Evolutionary conservation across 2,888 invertebrate genomes (phyloP).

Genomic region (Aphidius colemani): DNA sequence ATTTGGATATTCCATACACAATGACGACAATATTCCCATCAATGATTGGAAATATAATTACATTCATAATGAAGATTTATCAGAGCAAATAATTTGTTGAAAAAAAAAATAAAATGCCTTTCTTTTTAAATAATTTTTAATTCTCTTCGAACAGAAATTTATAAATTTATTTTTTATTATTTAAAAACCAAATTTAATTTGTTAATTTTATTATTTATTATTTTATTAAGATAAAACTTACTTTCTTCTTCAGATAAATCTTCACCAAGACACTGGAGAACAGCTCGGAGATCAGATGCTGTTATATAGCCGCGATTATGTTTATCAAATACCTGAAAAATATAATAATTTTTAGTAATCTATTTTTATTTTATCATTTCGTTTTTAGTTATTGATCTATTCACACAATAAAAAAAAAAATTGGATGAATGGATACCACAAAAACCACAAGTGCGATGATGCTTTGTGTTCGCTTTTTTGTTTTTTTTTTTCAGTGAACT

Average conservation of each 20-base stretch:
- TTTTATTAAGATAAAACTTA: slow-evolving; percentile 60
- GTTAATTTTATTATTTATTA: too few relatives aligned
- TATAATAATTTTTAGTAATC: background rate
- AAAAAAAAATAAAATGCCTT: background rate
- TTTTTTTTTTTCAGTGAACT: too few relatives aligned
- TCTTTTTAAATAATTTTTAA: too few relatives aligned
- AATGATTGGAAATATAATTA: too few relatives aligned
- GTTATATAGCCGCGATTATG: slow-evolving; percentile 92
- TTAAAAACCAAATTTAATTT: background rate
- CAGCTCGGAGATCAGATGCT: slow-evolving; percentile 84
- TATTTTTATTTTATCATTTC: too few relatives aligned
- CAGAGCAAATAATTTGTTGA: background rate
- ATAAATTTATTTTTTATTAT: background rate
- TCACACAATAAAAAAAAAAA: background rate
- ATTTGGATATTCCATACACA: too few relatives aligned
- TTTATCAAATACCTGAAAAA: slow-evolving; percentile 74
- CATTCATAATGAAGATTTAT: background rate
- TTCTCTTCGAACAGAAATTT: background rate
- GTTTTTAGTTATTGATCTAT: too few relatives aligned
- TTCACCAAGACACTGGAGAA: slow-evolving; percentile 86
- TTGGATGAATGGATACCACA: background rate
- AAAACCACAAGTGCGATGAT: background rate
- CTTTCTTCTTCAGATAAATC: slow-evolving; percentile 89
- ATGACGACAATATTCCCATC: too few relatives aligned
- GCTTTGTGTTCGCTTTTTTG: too few relatives aligned